A percentile compares a stretch with the other conserved stretches of the same genome.
Evolutionary conservation across 2,797 vertebrate genomes (phyloP).

Genomic region (Petrocephalus schoutedeni): DNA sequence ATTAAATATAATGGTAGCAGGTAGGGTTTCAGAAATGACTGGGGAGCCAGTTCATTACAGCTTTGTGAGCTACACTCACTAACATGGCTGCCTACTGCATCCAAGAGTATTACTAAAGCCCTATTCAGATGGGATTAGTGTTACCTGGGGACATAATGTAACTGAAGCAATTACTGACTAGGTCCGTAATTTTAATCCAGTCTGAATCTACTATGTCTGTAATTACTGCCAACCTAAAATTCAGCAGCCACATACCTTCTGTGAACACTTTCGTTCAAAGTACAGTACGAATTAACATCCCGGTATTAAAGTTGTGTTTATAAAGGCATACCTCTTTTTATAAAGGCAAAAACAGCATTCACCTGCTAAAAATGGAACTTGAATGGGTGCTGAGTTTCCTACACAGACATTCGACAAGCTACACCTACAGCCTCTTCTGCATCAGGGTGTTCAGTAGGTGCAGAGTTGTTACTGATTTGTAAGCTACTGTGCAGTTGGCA

Average conservation of each 20-base stretch:
- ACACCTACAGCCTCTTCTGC: neutral
- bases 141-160: neutral
- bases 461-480: neutral
- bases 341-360: neutral
- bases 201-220: neutral
- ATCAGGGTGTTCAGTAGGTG: neutral
- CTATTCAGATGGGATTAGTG: neutral
- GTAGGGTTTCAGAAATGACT: neutral
- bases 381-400: neutral
- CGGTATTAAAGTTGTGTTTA: neutral
- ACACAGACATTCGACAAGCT: neutral
- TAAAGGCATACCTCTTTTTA: neutral
- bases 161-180: neutral
- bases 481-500: neutral
- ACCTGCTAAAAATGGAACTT: neutral
- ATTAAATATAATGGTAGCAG: neutral
- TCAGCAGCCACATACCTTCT: neutral
- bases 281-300: neutral
- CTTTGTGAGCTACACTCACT: neutral
- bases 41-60: neutral
- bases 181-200: neutral
- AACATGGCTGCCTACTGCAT: neutral
- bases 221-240: neutral
- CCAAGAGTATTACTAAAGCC: neutral
- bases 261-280: neutral